These are phyloP conservation scores for Romanogobio albipinnatus DNA, from an alignment of 2,113 vertebrate genomes.

Conservation along the genomic window DNA sequence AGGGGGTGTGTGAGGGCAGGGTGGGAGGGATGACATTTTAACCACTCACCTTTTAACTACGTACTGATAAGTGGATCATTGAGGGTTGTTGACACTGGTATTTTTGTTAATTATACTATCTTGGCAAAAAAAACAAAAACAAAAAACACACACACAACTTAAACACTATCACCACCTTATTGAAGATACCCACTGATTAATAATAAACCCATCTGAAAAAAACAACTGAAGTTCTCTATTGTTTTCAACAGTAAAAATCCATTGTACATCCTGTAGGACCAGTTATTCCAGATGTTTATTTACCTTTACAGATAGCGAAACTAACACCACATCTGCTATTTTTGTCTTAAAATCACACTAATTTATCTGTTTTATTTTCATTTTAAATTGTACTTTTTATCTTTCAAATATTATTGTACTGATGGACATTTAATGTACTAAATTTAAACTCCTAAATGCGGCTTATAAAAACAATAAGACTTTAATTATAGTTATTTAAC, in stretches of 20 bases:
- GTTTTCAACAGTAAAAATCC: slow-evolving; percentile 8
- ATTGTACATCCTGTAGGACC: neutral
- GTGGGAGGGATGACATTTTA: neutral
- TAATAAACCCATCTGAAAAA: slow-evolving; percentile 4
- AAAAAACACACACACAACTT: neutral
- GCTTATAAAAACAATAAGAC: neutral
- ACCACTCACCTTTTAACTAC: neutral
- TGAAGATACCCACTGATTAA: slow-evolving; percentile 21
- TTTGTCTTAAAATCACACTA: too few relatives aligned
- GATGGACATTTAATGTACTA: neutral
- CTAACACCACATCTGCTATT: neutral
- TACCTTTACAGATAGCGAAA: neutral
- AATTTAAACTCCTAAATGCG: neutral
- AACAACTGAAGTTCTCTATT: neutral
- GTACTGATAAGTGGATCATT: slow-evolving; percentile 33
- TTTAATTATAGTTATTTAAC: neutral
- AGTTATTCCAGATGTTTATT: slow-evolving; percentile 12
- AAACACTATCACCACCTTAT: neutral
- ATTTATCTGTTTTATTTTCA: neutral
- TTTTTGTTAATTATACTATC: slow-evolving; percentile 48
- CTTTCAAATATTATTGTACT: neutral
- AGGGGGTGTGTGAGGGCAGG: slow-evolving; percentile 13
- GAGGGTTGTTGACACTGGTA: slow-evolving; percentile 26
- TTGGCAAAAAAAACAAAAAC: neutral
- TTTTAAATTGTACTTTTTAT: neutral